Evolutionary conservation across 2,888 invertebrate species (phyloP).

Genomic region (Acleris cristana): DNA sequence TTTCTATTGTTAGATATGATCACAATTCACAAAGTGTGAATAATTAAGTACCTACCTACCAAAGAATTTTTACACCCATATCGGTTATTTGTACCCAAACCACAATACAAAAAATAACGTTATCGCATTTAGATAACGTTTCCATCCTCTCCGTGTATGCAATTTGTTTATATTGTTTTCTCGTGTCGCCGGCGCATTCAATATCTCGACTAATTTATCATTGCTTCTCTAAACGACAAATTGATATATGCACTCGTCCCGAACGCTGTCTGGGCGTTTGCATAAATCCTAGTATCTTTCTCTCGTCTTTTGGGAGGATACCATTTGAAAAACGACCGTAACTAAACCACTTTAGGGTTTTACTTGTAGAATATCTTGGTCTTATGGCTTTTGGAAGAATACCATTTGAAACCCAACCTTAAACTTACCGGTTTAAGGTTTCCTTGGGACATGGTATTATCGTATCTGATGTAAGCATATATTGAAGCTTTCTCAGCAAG

Average conservation of each 20-base stretch:
- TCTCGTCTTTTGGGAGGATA: neutral
- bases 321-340: conserved; percentile 47
- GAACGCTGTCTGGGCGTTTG: conserved; percentile 47
- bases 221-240: conserved; percentile 61
- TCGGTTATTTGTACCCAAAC: neutral
- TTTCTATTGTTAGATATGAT: no score
- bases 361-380: conserved; percentile 32
- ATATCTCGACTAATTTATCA: conserved; percentile 72
- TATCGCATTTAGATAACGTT: conserved; percentile 6
- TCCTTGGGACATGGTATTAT: conserved; percentile 32
- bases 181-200: conserved; percentile 55
- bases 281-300: conserved; percentile 44
- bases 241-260: conserved; percentile 66
- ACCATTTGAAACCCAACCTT: conserved; percentile 46
- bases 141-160: conserved; percentile 15
- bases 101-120: neutral
- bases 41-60: no score
- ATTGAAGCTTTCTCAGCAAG: conserved; percentile 50
- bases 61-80: no score
- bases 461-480: conserved; percentile 30
- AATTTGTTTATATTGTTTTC: conserved; percentile 39
- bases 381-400: neutral
- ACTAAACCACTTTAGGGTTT: conserved; percentile 29
- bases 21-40: no score
- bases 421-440: conserved; percentile 35